Evolutionary conservation across 2,797 vertebrate genomes (phyloP).

Genomic region (Tinamus major): DNA sequence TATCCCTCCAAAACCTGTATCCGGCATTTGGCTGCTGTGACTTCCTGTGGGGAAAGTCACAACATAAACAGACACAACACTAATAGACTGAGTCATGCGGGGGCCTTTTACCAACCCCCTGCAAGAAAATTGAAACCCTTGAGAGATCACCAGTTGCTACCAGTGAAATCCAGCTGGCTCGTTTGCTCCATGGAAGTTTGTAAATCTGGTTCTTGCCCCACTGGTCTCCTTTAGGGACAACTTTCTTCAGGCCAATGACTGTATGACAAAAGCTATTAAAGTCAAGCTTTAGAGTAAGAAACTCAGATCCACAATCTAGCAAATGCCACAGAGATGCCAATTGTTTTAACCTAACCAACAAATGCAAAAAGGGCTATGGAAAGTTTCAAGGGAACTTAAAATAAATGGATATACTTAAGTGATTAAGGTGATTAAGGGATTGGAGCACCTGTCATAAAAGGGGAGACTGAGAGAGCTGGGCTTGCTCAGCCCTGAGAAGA

Average conservation of each 20-base stretch:
- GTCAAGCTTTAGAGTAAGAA: constrained; percentile 4
- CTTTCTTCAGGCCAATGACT: background rate
- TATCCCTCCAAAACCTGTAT: background rate
- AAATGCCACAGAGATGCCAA: background rate
- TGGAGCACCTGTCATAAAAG: background rate
- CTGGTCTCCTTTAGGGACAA: background rate
- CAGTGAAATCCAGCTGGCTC: background rate
- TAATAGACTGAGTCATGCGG: background rate
- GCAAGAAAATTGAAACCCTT: background rate
- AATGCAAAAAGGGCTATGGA: background rate
- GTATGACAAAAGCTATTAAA: background rate
- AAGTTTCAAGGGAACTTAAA: background rate
- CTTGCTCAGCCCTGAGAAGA: background rate
- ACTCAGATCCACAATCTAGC: background rate
- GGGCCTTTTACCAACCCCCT: background rate
- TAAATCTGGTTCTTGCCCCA: background rate
- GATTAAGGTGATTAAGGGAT: background rate
- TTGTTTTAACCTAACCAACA: background rate
- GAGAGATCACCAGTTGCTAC: background rate
- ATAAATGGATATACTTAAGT: background rate
- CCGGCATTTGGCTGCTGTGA: background rate
- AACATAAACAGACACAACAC: background rate
- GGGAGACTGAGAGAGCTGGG: background rate
- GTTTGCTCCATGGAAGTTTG: background rate
- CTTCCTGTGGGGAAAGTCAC: background rate